Evolutionary conservation across 2,797 vertebrate species (phyloP).

Genomic region (Crocodylus rhombifer): DNA sequence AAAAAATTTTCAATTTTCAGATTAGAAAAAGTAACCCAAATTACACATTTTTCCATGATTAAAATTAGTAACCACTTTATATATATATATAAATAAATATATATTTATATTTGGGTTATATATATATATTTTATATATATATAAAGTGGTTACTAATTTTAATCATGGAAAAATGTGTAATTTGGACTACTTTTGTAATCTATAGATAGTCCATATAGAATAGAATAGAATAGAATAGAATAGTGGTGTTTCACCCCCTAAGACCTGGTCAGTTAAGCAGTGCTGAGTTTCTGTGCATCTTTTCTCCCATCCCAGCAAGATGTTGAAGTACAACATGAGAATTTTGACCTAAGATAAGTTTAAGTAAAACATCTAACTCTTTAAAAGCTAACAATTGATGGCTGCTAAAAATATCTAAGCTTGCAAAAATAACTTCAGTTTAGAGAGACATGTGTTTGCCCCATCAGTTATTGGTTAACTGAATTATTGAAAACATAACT

Average conservation of each 20-base stretch:
- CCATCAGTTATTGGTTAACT: neutral
- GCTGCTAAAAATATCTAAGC: neutral
- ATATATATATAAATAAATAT: too few relatives aligned
- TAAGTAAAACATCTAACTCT: neutral
- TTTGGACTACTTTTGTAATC: too few relatives aligned
- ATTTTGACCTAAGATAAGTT: neutral
- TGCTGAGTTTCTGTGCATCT: neutral
- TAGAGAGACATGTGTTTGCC: neutral
- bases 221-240: too few relatives aligned
- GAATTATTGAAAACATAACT: conserved; percentile 41
- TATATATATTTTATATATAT: too few relatives aligned
- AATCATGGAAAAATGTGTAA: too few relatives aligned
- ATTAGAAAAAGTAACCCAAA: too few relatives aligned
- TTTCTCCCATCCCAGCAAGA: neutral
- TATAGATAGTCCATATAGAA: neutral
- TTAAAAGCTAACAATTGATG: neutral
- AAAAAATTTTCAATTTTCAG: too few relatives aligned
- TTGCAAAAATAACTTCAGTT: conserved; percentile 16
- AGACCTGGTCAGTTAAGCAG: neutral
- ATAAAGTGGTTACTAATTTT: too few relatives aligned
- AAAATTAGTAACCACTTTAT: neutral
- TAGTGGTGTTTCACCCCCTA: neutral
- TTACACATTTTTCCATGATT: too few relatives aligned
- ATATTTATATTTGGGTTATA: too few relatives aligned
- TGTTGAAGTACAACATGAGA: neutral